These are phyloP conservation scores for Scalopus aquaticus DNA, from an alignment of 2,113 vertebrate genomes.

Conservation along the genomic window DNA sequence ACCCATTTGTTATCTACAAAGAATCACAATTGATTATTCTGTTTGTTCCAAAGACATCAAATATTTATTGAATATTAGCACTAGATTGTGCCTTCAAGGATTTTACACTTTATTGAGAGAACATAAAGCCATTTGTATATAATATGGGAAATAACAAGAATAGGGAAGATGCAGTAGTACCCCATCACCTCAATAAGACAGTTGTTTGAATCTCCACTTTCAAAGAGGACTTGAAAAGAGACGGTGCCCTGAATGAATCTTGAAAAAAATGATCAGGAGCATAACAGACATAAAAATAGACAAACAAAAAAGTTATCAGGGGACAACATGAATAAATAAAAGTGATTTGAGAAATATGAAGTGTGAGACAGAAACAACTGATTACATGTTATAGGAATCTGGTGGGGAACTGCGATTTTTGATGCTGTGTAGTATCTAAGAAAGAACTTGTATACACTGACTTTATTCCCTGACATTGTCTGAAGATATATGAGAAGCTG, in stretches of 20 bases:
- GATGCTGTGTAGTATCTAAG: not conserved
- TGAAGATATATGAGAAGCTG: not conserved
- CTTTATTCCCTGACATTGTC: not conserved
- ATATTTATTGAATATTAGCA: not conserved
- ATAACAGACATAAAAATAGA: not conserved
- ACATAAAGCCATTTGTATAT: not conserved
- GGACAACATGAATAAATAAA: not conserved
- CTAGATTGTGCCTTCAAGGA: not conserved
- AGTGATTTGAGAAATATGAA: not conserved
- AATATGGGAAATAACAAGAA: not conserved
- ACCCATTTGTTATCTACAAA: not conserved
- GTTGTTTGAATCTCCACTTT: fast-evolving
- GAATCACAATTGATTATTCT: not conserved
- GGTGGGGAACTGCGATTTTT: not conserved
- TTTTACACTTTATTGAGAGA: not conserved
- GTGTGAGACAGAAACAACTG: not conserved
- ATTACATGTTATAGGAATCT: not conserved
- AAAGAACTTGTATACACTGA: not conserved
- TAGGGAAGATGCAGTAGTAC: not conserved
- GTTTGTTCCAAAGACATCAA: not conserved
- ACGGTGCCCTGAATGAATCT: not conserved
- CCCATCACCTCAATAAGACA: too few species aligned
- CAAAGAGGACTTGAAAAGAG: not conserved
- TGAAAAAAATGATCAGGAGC: not conserved
- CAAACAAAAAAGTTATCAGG: too few species aligned